These are phyloP conservation scores for Mythimna albipuncta DNA, from an alignment of 2,888 invertebrate species.

Conservation along the genomic window DNA sequence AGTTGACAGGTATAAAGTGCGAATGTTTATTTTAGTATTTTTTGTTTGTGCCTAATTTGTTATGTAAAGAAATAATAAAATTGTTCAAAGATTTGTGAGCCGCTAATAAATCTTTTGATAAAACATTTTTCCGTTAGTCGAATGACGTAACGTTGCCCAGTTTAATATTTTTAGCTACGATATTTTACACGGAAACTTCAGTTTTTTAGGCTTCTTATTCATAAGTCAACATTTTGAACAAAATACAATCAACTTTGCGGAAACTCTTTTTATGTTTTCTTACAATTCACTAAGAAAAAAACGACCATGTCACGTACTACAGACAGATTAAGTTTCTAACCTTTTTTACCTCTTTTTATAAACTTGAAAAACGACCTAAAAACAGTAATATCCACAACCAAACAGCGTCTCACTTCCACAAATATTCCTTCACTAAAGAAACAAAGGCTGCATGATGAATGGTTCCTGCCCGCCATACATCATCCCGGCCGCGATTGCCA, in stretches of 20 bases:
- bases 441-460: slow-evolving; percentile 78
- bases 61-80: slow-evolving; percentile 62
- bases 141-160: slow-evolving; percentile 40
- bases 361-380: slow-evolving; percentile 23
- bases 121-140: slow-evolving; percentile 36
- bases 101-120: slow-evolving; percentile 50
- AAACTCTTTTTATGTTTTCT: slow-evolving; percentile 12
- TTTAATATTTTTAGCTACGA: slow-evolving; percentile 22
- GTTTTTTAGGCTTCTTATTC: slow-evolving; percentile 23
- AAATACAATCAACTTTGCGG: slow-evolving; percentile 28
- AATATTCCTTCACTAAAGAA: slow-evolving; percentile 58
- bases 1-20: slow-evolving; percentile 80
- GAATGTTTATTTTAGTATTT: slow-evolving; percentile 73
- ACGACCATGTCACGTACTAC: background rate
- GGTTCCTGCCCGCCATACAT: slow-evolving; percentile 72
- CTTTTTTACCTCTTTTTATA: slow-evolving; percentile 12
- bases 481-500: slow-evolving; percentile 71
- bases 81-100: slow-evolving; percentile 51
- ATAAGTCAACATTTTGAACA: slow-evolving; percentile 10
- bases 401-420: slow-evolving; percentile 54
- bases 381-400: slow-evolving; percentile 46
- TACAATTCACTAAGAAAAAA: background rate
- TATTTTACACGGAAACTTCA: slow-evolving; percentile 28
- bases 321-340: slow-evolving; percentile 19
- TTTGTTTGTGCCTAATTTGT: slow-evolving; percentile 64